Evolutionary conservation across 2,888 invertebrate species (phyloP).

Genomic region (Diaphora mendica): DNA sequence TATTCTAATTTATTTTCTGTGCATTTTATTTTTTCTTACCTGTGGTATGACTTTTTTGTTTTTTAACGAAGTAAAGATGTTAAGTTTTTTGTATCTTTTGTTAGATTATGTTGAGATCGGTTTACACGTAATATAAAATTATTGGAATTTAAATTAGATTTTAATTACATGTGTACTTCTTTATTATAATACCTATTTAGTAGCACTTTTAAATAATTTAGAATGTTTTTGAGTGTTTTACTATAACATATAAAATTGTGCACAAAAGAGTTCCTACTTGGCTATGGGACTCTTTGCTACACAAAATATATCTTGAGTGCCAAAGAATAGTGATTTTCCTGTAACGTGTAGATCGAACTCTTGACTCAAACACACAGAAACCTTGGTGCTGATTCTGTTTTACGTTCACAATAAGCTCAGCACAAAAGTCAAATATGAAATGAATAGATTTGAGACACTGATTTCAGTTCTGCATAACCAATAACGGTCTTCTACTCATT

Average conservation of each 20-base stretch:
- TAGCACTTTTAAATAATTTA: constrained; percentile 6
- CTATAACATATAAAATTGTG: background rate
- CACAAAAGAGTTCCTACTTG: constrained; percentile 21
- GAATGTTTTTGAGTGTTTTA: constrained; percentile 12
- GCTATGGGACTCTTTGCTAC: constrained; percentile 16
- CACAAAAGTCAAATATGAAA: background rate
- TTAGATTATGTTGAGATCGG: constrained; percentile 33
- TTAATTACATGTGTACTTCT: background rate
- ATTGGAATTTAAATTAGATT: background rate
- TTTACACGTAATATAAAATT: constrained; percentile 20
- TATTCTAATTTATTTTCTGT: constrained; percentile 63
- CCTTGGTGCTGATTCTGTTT: constrained; percentile 8
- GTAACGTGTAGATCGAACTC: constrained; percentile 34
- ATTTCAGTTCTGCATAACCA: background rate
- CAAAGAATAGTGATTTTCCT: constrained; percentile 11
- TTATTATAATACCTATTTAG: constrained; percentile 10
- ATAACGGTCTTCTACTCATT: background rate
- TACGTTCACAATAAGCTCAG: background rate
- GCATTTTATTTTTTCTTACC: constrained; percentile 70
- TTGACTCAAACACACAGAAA: background rate
- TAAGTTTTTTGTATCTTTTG: constrained; percentile 41
- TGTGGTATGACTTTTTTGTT: constrained; percentile 35
- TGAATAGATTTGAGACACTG: background rate
- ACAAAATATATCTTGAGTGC: constrained; percentile 5
- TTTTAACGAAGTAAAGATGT: constrained; percentile 47